A percentile compares a stretch with the other conserved stretches of the same genome.
These are phyloP conservation scores for Heteromormyrus szaboi DNA, from an alignment of 2,797 vertebrate species.

Conservation along the genomic window DNA sequence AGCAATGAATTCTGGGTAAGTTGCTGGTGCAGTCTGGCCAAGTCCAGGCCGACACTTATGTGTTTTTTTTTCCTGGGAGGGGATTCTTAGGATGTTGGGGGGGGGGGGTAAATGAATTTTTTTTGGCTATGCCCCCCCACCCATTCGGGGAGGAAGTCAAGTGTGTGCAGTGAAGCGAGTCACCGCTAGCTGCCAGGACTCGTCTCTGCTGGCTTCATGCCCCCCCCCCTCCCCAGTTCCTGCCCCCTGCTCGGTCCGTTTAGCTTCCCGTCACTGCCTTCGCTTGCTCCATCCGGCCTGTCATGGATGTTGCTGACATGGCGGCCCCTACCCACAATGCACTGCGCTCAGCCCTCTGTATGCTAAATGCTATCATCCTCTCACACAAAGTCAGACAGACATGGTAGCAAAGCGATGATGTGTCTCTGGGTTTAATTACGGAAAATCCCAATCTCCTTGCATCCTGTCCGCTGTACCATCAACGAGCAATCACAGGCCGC, in stretches of 20 bases:
- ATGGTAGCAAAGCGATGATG: not conserved
- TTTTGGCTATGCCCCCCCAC: not conserved
- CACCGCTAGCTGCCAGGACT: slow-evolving; percentile 14
- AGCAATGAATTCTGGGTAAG: not conserved
- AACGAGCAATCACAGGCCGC: not conserved
- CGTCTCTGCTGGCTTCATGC: not conserved
- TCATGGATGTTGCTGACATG: not conserved
- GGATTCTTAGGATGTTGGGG: not conserved
- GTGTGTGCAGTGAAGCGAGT: slow-evolving; percentile 11
- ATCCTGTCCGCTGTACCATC: not conserved
- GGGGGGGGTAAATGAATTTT: not conserved
- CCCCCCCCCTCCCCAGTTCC: not conserved
- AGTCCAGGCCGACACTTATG: not conserved
- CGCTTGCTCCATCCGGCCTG: not conserved
- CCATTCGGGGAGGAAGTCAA: slow-evolving; percentile 15
- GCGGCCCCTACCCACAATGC: not conserved
- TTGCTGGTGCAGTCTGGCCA: not conserved
- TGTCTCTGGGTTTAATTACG: not conserved
- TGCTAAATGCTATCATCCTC: not conserved
- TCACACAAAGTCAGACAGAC: not conserved
- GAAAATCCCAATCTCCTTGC: not conserved
- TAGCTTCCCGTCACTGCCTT: not conserved
- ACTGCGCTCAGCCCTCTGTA: not conserved
- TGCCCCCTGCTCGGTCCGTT: not conserved
- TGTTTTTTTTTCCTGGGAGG: not conserved